Percentiles rank a stretch among this genome's conserved stretches.
These are phyloP conservation scores for Paratrypauchen microcephalus DNA, from an alignment of 2,797 vertebrate species.

Conservation along the genomic window DNA sequence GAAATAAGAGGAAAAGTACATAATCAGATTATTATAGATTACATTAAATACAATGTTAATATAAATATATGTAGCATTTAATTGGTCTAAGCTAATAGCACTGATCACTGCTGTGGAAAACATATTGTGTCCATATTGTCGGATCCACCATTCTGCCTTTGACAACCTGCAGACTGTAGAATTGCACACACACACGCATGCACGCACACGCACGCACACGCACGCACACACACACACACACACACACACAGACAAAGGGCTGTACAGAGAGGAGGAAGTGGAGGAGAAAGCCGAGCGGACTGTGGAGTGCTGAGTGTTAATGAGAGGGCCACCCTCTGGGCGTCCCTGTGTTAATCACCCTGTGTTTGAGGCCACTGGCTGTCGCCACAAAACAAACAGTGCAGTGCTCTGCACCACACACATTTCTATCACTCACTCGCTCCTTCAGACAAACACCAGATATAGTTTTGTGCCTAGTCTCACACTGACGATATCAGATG, in stretches of 20 bases:
- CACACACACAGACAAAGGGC: constrained; percentile 17
- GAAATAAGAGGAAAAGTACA: constrained; percentile 13
- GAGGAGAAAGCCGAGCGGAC: constrained; percentile 30
- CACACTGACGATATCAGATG: constrained; percentile 27
- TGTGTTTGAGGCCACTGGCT: constrained; percentile 72
- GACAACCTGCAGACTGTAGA: constrained; percentile 9
- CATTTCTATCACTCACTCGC: constrained; percentile 6
- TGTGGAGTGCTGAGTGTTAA: constrained; percentile 63
- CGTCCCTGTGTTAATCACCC: constrained; percentile 79
- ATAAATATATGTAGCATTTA: not conserved
- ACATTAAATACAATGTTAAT: not conserved
- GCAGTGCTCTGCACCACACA: constrained; percentile 38
- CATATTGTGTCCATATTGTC: not conserved
- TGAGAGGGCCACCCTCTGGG: constrained; percentile 76
- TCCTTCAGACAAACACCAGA: constrained; percentile 14
- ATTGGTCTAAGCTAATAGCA: not conserved
- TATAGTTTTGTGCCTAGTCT: constrained; percentile 42
- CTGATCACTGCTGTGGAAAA: not conserved
- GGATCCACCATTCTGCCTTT: not conserved
- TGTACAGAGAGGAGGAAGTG: constrained; percentile 24
- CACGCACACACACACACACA: constrained; percentile 21
- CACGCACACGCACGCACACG: too few species aligned
- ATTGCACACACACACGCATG: constrained; percentile 20
- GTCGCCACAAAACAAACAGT: constrained; percentile 73
- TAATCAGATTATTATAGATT: not conserved